Evolutionary conservation across 2,797 vertebrate species (phyloP), one percentile per base, ranked within the genome.

Genomic region (Manis crassicaudata): DNA sequence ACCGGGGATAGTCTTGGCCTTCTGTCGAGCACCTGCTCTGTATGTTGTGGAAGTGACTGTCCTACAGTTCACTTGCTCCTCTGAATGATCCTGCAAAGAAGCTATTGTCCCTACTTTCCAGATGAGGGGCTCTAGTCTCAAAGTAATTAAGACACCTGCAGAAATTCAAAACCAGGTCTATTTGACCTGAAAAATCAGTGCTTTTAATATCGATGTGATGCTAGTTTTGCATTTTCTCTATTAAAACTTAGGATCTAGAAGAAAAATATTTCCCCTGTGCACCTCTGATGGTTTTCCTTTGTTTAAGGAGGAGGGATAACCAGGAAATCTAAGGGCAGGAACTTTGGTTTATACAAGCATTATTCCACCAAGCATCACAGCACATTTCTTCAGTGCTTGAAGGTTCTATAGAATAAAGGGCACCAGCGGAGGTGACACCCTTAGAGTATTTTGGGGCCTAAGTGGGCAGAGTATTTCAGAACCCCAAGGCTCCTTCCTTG

Each of bases 151-250:
- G 35, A 93, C 13, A 27, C 8, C 43, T 46, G 27, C 10, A 76
- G 75, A 95, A 25, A 72, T 95, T 40, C 35, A 63, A 52, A 91
- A 92, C 16, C 68, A 77, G 12, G 77, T 90, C 20, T 62, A 6
- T 73, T 40, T 90, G 40, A 56, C 8, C 37, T 92, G 32, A 81
- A 92, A 95, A 95, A 73, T 63, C 65, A 88, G 50, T 72, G 75
- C 21, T 89, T 90, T 92, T 35, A 29, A 76, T 70, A 93, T 29
- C 46, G 40, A 32, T 85, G 5, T 27, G 88, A 90, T 87, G 86
- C 27, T 79, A 35, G 46, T 52, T 90, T 56, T 3, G 46, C 1
- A 29, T 87, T 90, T 94, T 95, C 27, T 80, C 37, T 81, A 84
- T 87, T 35, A 60, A 54, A 85, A 90, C 35, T 94, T 54, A 76